Percentiles rank a stretch among this genome's conserved stretches.
These are phyloP conservation scores for Diplazon laetatorius DNA, from an alignment of 2,888 invertebrate genomes.

Conservation along the genomic window DNA sequence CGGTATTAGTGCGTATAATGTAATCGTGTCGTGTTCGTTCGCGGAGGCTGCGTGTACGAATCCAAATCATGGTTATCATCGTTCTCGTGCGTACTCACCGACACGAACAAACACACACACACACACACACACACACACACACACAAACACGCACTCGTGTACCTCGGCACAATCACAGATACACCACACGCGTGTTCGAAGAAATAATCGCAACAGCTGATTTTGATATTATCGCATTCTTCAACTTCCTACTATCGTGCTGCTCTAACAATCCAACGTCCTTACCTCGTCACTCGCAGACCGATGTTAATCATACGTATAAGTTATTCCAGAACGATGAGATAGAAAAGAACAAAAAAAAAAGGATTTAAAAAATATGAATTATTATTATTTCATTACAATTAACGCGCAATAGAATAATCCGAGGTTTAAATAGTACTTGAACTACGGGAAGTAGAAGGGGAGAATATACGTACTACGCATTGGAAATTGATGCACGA, in stretches of 20 bases:
- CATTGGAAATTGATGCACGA: too few species aligned
- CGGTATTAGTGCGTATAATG: slow-evolving; percentile 28
- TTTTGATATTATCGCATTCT: slow-evolving; percentile 58
- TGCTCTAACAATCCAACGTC: too few species aligned
- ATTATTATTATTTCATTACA: not conserved
- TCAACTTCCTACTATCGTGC: slow-evolving; percentile 23
- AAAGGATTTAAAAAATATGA: not conserved
- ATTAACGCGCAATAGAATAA: not conserved
- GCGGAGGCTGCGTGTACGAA: slow-evolving; percentile 47
- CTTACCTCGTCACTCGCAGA: not conserved
- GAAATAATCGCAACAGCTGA: slow-evolving; percentile 56
- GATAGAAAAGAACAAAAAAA: too few species aligned
- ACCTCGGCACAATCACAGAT: too few species aligned
- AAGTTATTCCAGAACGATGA: not conserved
- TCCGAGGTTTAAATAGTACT: too few species aligned
- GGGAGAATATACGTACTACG: too few species aligned
- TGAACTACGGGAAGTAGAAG: too few species aligned
- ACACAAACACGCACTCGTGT: not conserved
- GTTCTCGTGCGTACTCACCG: not conserved
- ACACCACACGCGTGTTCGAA: too few species aligned
- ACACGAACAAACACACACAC: too few species aligned
- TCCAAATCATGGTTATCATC: slow-evolving; percentile 51
- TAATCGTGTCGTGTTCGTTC: slow-evolving; percentile 43
- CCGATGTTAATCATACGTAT: not conserved
- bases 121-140: too few species aligned